Base-by-base conservation (phyloP, 2,797 vertebrate species). In the Hozukius guyotensis region DNA sequence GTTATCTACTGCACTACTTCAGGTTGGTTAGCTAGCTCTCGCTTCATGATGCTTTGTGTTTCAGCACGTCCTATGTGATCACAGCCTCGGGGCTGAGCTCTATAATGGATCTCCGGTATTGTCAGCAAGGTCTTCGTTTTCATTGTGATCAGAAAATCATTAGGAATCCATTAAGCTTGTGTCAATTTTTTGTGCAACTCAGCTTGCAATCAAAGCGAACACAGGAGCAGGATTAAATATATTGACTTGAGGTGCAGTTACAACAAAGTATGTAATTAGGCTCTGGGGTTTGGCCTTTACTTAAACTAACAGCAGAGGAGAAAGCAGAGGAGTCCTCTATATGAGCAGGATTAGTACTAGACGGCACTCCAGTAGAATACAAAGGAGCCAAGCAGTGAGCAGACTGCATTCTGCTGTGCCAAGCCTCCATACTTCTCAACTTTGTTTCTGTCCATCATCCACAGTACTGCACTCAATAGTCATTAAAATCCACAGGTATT, bases 101-200 rank as follows among this genome's bases (percentile, higher is more conserved):
- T 20, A 66, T 81, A 78, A 69, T 67, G 38, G 61, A 78, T 77
- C 46, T 62, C 9, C 38, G 22, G 69, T 29, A 25, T 52, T 32
- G 22, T 66, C 31, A 71, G 49, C 13, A 36, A 52, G 20, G 38
- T 52, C 25, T 75, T 14, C 2, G 8, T 57, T 72, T 62, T 55
- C 56, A 64, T 73, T 78, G 25, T 55, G 53, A 59, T 75, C 42
- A 20, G 13, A 82, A 62, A 83, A 72, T n/a, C 61, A 80, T 70
- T 78, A 73, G 36, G 52, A 79, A 83, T 52, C 49, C 56, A 55
- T 74, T 68, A 75, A 27, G 62, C 49, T 31, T 0, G 1, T 49
- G 56, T 64, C 72, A 75, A 13, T 71, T 82, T 72, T 38, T 18
- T 52, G 25, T 63, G n/a, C 29, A 69, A 74, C 31, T 61, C n/a